Percentiles rank a stretch among this genome's conserved stretches.
These are phyloP conservation scores for Rhizomys pruinosus DNA, from an alignment of 2,113 vertebrate species.

Conservation along the genomic window DNA sequence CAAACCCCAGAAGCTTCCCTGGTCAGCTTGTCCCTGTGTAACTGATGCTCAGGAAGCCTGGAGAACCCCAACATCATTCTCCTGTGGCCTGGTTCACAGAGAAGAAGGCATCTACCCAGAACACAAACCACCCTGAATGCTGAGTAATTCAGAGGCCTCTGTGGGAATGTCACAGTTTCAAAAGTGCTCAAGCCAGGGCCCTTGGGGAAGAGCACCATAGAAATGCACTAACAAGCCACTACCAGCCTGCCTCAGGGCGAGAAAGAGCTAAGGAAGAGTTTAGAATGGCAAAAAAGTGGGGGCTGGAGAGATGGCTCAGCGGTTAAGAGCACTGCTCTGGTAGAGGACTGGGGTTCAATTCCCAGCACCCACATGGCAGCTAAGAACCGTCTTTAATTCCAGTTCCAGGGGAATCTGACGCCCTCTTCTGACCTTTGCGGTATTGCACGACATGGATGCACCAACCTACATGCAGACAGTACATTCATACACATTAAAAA, in stretches of 20 bases:
- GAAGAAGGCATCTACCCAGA: background rate
- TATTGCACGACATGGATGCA: too few relatives aligned
- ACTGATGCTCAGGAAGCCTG: background rate
- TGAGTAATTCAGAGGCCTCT: constrained; percentile 61
- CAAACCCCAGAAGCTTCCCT: background rate
- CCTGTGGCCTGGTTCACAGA: background rate
- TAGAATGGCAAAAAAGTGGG: too few relatives aligned
- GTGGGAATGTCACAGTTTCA: constrained; percentile 46
- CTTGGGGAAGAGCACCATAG: constrained; percentile 33
- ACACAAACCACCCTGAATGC: background rate
- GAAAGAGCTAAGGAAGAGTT: background rate
- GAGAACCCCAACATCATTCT: background rate
- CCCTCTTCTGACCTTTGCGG: too few relatives aligned
- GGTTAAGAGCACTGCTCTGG: too few relatives aligned
- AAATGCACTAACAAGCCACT: constrained; percentile 61
- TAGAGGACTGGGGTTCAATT: too few relatives aligned
- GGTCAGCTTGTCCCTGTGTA: background rate
- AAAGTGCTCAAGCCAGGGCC: background rate
- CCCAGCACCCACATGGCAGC: too few relatives aligned
- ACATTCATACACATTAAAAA: too few relatives aligned
- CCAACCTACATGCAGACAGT: too few relatives aligned
- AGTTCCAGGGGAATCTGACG: too few relatives aligned
- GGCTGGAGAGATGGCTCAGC: too few relatives aligned
- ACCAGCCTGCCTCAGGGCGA: background rate
- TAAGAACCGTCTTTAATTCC: too few relatives aligned